Conservation (phyloP, 2,888 invertebrate genomes). For the Tineola bisselliella region DNA sequence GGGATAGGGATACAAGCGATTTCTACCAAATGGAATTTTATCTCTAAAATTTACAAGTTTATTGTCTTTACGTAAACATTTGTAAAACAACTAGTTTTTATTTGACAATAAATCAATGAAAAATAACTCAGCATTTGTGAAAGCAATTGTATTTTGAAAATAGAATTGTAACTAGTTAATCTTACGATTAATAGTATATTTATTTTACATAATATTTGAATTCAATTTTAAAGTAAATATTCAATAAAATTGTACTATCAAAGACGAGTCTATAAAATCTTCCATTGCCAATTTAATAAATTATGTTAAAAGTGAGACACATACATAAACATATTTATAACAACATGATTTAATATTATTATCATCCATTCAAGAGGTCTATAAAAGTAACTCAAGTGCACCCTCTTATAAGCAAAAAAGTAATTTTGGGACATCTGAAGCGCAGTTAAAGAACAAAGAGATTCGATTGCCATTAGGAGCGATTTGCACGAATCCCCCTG, state of each 20-base stretch:
- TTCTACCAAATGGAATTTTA: background rate
- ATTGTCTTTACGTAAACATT: background rate
- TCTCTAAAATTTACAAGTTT: background rate
- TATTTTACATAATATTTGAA: too few relatives aligned
- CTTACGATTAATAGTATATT: too few relatives aligned
- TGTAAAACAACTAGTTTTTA: too few relatives aligned
- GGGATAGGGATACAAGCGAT: background rate
- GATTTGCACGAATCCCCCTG: constrained; percentile 32
- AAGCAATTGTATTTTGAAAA: too few relatives aligned
- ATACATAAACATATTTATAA: background rate
- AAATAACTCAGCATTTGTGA: too few relatives aligned
- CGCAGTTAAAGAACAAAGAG: constrained; percentile 13
- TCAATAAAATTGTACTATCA: too few relatives aligned
- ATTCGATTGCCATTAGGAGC: constrained; percentile 32
- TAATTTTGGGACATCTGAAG: constrained; percentile 11
- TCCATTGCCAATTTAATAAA: too few relatives aligned
- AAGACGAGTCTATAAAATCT: too few relatives aligned
- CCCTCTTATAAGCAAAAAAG: constrained; percentile 9
- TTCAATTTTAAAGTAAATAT: too few relatives aligned
- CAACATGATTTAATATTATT: background rate
- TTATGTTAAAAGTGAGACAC: too few relatives aligned
- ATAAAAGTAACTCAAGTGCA: background rate
- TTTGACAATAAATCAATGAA: too few relatives aligned
- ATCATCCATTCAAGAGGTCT: background rate
- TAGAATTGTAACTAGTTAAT: too few relatives aligned